phyloP scores from a whole-genome alignment of 2,888 invertebrate genomes.

The Spodoptera exigua region DNA sequence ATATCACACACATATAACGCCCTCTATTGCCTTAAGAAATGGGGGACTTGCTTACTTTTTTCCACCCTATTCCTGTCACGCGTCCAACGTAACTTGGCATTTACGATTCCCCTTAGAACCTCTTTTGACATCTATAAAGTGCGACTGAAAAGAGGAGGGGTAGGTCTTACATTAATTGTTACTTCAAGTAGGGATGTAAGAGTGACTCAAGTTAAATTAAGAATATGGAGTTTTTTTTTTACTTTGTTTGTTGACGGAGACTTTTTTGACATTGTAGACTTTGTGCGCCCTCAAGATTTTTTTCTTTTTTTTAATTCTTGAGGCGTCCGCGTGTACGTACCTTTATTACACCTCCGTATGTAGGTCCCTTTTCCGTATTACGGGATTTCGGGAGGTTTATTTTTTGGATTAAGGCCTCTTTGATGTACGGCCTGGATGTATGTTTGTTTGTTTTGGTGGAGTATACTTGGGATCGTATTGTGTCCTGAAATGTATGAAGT shows the following conservation, averaged over 20 bases:
- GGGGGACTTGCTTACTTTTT: constrained; percentile 80
- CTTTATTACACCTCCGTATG: constrained; percentile 76
- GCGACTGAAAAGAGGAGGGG: constrained; percentile 26
- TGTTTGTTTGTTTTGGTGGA: constrained; percentile 81
- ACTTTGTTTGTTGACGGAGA: constrained; percentile 87
- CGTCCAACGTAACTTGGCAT: constrained; percentile 73
- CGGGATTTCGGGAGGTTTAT: constrained; percentile 83
- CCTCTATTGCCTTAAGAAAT: constrained; percentile 81
- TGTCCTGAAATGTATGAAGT: constrained; percentile 16
- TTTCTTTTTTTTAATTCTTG: constrained; percentile 84
- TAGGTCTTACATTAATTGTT: constrained; percentile 64
- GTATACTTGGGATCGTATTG: constrained; percentile 40
- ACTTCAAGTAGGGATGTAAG: constrained; percentile 83
- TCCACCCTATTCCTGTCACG: constrained; percentile 77
- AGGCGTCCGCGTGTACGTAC: constrained; percentile 83
- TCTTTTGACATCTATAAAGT: constrained; percentile 33
- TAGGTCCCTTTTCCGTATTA: constrained; percentile 76
- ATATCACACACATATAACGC: constrained; percentile 81
- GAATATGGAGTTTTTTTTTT: constrained; percentile 86
- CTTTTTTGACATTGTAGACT: constrained; percentile 88
- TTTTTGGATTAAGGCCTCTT: constrained; percentile 85
- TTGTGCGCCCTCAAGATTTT: constrained; percentile 75
- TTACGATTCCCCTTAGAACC: constrained; percentile 49
- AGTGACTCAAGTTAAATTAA: constrained; percentile 89
- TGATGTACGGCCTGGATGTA: constrained; percentile 80